Conservation (phyloP, 2,797 vertebrate species). For the Rhodeus uyekii region DNA sequence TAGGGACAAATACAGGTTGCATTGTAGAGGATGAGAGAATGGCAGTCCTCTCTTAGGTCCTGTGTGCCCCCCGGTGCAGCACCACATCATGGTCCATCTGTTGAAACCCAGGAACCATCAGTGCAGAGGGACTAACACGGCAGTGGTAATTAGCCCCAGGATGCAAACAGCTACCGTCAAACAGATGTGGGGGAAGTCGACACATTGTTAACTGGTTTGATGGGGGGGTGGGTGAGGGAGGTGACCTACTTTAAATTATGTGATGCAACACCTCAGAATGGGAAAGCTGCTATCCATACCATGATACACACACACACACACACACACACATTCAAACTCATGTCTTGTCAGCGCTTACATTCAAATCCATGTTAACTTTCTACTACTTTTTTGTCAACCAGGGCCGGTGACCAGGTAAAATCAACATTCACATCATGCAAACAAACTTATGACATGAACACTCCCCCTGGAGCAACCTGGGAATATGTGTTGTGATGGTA, state of each 20-base stretch:
- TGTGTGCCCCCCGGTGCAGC: conserved; percentile 62
- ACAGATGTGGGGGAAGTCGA: conserved; percentile 76
- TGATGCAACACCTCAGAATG: conserved; percentile 75
- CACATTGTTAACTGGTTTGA: conserved; percentile 52
- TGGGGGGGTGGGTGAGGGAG: conserved; percentile 42
- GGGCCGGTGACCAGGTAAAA: not conserved
- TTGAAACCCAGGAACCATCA: conserved; percentile 73
- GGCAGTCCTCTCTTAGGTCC: conserved; percentile 23
- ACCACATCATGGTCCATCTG: conserved; percentile 79
- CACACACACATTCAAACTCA: no score
- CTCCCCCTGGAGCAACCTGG: not conserved
- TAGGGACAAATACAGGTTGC: conserved; percentile 21
- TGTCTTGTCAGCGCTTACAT: not conserved
- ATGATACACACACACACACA: no score
- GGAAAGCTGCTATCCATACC: conserved; percentile 48
- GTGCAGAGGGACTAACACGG: conserved; percentile 76
- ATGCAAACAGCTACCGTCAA: conserved; percentile 76
- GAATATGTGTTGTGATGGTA: not conserved
- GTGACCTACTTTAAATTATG: conserved; percentile 76
- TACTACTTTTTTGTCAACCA: not conserved
- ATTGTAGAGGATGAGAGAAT: conserved; percentile 15
- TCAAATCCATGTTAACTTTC: not conserved
- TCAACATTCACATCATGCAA: not conserved
- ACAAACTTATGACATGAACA: not conserved
- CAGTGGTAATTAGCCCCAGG: conserved; percentile 80